These are phyloP conservation scores for Leptarthrus brevirostris DNA, from an alignment of 2,888 invertebrate genomes.

Conservation along the genomic window DNA sequence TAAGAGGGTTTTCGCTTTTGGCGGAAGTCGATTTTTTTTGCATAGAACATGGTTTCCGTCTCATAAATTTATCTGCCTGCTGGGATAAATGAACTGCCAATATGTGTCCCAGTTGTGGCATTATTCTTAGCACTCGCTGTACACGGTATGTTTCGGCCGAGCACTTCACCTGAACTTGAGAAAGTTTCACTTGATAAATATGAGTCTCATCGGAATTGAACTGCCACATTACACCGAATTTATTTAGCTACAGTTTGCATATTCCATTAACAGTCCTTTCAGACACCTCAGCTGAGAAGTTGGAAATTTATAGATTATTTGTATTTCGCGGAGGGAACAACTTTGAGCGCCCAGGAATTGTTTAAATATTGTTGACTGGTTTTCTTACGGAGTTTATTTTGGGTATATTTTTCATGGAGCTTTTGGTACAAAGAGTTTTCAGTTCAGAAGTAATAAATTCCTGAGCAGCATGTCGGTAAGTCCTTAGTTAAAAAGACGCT, in stretches of 20 bases:
- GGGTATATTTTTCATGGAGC: not conserved
- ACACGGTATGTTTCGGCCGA: constrained; percentile 3
- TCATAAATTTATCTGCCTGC: constrained; percentile 41
- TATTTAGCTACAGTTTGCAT: constrained; percentile 52
- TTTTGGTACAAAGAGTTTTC: not conserved
- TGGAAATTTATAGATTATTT: constrained; percentile 35
- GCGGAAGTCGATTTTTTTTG: not conserved
- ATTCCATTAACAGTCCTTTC: constrained; percentile 52
- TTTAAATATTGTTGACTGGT: not conserved
- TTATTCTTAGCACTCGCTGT: constrained; percentile 31
- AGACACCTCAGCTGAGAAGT: constrained; percentile 3
- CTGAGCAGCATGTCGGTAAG: no score
- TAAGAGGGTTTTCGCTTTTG: constrained; percentile 30
- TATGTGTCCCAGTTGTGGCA: constrained; percentile 49
- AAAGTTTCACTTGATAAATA: constrained; percentile 52
- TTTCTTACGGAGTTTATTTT: not conserved
- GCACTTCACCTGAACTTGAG: not conserved
- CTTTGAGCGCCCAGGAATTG: not conserved
- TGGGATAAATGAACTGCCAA: constrained; percentile 53
- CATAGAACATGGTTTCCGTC: not conserved
- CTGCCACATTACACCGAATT: constrained; percentile 54
- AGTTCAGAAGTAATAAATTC: no score
- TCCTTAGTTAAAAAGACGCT: no score
- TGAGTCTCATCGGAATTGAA: constrained; percentile 54
- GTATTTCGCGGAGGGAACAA: not conserved